Percentiles rank a stretch among this genome's conserved stretches.
Conservation (phyloP, 1,140 invertebrate species). For the Papilio dardanus region DNA sequence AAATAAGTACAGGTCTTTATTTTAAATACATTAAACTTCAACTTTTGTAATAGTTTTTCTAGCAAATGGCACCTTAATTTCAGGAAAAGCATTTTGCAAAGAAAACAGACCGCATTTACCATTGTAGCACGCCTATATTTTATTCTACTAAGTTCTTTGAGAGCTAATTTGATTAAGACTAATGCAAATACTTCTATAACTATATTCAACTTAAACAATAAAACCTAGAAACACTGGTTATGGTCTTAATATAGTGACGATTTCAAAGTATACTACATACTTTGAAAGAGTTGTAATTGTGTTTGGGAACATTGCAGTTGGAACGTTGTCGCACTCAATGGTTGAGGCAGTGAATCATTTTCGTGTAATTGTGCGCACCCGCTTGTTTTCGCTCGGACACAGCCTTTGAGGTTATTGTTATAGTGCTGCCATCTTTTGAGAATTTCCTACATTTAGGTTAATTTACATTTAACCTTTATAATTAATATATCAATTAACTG, state of each 20-base stretch:
- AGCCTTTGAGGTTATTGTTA: constrained; percentile 72
- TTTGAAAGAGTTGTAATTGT: constrained; percentile 58
- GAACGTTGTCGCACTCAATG: constrained; percentile 55
- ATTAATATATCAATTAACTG: too few relatives aligned
- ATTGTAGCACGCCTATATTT: too few relatives aligned
- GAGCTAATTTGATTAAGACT: constrained; percentile 55
- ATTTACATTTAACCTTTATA: too few relatives aligned
- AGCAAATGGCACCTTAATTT: background rate
- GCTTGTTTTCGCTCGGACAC: constrained; percentile 69
- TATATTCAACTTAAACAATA: background rate
- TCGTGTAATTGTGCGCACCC: constrained; percentile 57
- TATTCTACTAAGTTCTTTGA: constrained; percentile 48
- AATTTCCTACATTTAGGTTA: background rate
- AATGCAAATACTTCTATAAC: constrained; percentile 48
- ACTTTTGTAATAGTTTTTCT: too few relatives aligned
- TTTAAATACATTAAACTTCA: too few relatives aligned
- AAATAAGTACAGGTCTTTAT: too few relatives aligned
- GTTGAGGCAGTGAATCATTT: constrained; percentile 42
- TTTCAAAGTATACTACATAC: constrained; percentile 47
- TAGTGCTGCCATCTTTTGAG: constrained; percentile 54
- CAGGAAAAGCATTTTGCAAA: background rate
- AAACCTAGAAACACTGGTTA: background rate
- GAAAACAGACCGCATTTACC: constrained; percentile 40
- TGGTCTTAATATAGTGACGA: constrained; percentile 41
- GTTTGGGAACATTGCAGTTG: constrained; percentile 46